These are phyloP conservation scores for Engystomops pustulosus DNA, from an alignment of 2,113 vertebrate species.

Conservation along the genomic window DNA sequence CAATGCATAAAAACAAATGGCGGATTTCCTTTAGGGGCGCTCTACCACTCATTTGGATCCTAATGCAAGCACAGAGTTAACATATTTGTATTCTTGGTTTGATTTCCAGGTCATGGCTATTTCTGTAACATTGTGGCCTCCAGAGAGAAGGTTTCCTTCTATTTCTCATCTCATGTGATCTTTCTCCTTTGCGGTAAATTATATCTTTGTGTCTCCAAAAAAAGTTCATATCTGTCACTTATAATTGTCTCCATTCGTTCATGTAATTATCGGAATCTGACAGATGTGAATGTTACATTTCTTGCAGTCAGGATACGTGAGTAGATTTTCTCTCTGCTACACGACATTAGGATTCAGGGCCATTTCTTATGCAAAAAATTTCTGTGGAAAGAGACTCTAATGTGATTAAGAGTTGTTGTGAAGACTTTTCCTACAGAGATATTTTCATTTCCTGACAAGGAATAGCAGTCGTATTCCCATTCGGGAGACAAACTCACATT, in stretches of 20 bases:
- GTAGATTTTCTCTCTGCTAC: background rate
- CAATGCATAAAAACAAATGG: no score
- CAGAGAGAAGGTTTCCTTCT: background rate
- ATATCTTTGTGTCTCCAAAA: background rate
- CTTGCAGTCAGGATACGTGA: background rate
- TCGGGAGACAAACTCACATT: no score
- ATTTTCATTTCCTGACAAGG: no score
- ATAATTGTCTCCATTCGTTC: slow-evolving; percentile 29
- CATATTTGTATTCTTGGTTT: background rate
- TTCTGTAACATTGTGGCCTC: background rate
- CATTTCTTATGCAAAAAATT: slow-evolving; percentile 6
- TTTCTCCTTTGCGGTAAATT: background rate
- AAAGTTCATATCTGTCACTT: slow-evolving; percentile 41
- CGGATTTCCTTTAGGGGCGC: no score
- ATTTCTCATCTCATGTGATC: background rate
- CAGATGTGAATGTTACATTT: slow-evolving; percentile 33
- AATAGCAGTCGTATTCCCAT: no score
- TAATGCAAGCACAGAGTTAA: no score
- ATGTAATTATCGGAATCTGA: slow-evolving; percentile 26
- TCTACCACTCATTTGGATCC: no score
- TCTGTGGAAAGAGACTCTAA: background rate
- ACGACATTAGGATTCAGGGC: background rate
- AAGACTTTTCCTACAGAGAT: no score
- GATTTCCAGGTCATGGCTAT: background rate
- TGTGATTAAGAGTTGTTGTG: no score